A percentile compares a stretch with the other conserved stretches of the same genome.
Evolutionary conservation across 2,113 vertebrate genomes (phyloP).

Genomic region (Scatophagus argus): DNA sequence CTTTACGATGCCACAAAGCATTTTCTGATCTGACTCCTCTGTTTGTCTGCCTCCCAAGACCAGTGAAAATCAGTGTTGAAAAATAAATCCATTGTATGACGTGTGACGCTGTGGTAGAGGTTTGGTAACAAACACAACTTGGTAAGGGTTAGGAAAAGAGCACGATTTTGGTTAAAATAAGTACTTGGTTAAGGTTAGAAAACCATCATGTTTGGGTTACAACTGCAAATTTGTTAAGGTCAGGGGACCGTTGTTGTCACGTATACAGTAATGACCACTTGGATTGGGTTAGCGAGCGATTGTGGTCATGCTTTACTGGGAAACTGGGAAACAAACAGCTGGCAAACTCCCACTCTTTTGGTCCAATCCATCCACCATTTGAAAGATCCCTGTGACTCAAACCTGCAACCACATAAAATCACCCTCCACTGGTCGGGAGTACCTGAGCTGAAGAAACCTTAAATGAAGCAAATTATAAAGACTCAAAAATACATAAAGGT

Average conservation of each 20-base stretch:
- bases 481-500: background rate
- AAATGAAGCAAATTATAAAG: background rate
- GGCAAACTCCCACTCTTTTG: background rate
- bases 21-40: background rate
- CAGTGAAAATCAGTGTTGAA: background rate
- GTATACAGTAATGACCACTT: background rate
- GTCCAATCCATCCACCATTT: background rate
- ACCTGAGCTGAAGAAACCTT: background rate
- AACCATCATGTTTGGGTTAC: background rate
- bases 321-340: background rate
- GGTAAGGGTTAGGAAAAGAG: background rate
- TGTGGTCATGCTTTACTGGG: background rate
- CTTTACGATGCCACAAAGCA: background rate
- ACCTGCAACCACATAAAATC: background rate
- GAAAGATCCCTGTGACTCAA: background rate
- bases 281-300: background rate
- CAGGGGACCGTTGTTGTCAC: background rate
- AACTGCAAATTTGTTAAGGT: background rate
- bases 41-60: background rate
- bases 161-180: background rate
- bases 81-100: too few species aligned
- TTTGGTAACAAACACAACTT: background rate
- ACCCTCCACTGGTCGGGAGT: background rate
- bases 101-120: background rate
- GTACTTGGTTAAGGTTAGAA: background rate